Evolutionary conservation across 1,140 invertebrate genomes (phyloP), one percentile per base, ranked within the genome.

Genomic region (Phthorimaea operculella): DNA sequence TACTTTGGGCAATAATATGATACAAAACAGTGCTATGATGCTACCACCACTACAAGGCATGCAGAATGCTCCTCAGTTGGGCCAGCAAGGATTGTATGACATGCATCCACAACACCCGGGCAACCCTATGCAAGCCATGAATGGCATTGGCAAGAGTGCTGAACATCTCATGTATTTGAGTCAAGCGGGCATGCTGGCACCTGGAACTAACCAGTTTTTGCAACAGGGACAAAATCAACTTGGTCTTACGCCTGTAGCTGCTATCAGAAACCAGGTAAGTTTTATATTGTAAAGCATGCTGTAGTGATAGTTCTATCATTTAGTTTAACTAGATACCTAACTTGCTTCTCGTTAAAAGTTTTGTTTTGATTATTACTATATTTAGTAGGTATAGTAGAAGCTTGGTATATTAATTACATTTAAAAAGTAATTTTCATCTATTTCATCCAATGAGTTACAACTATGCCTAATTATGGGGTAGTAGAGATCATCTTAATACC

Each of bases 131-230:
- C 83, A 85, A 66, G 78, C 78, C 54, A 87, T 88, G 52, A 83
- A 90, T 87, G 89, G 87, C 53, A 87, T 87, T 64, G 87, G 84
- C 18, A 89, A 89, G 65, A 88, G 85, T 63, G 80, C 87, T 58
- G 89, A 91, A 71, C 90, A 91, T 66, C 79, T 91, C 39, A 88
- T 92, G 76, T 92, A 91, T 73, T 85, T 90, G 54, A 90, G 90
- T 74, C 90, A 91, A 70, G 88, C 89, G 71, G 87, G 88, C 39
- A 87, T 90, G 67, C 82, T 89, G 62, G 88, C 88, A 66, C 87
- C 89, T 66, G 88, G 88, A 16, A 86, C 89, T n/a, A 88, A 89
- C 65, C 90, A 90, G 62, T 90, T 88, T 69, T 79, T 90, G 47
- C 88, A 89, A 58, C 90, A 90, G 68, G 87, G 87, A 68, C 86